Base-by-base conservation (phyloP, 2,888 invertebrate species). In the Diaprepes abbreviatus region DNA sequence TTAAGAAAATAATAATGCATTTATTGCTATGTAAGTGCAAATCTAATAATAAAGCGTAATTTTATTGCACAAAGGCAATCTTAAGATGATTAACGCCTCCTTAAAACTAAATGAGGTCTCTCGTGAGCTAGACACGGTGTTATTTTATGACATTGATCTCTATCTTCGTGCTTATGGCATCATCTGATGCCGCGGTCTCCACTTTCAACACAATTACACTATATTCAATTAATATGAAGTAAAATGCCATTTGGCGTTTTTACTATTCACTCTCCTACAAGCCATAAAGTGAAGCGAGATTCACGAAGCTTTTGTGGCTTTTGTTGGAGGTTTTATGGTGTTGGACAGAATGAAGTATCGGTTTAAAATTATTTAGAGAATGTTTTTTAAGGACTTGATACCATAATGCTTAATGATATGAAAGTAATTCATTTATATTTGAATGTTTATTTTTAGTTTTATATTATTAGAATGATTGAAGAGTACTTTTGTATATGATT, bases 161-260 rank as follows among this genome's bases (percentile, higher is more conserved):
- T 45, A 45, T 45, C 45, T 45, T 16, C n/a, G 12, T 45, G 45
- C 54, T 54, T 54, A 54, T 35, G 21, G 54, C 36, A 54, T 35
- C 35, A 54, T 54, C 54, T n/a, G 54, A 54, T 35, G 35, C 35
- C 33, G 16, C 35, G 54, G 54, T 28, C 54, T 54, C 54, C 12
- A 21, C 35, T 54, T 54, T 36, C 54, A 54, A 9, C 36, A 54
- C 54, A 36, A 54, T 54, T 54, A 54, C 54, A 54, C 35, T 21
- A 54, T 35, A 35, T 54, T 54, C 54, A 54, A 54, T 54, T 52
- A 45, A 6, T 36, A 45, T 45, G 45, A 45, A 24, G 45, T 45
- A 45, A 45, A 45, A 45, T 24, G 45, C 24, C 12, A 12, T 45
- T 45, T 45, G 45, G 45, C 24, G 24, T 45, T 45, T 45, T 45